phyloP scores from a whole-genome alignment of 2,888 invertebrate genomes.

The Polymixis flavicincta region DNA sequence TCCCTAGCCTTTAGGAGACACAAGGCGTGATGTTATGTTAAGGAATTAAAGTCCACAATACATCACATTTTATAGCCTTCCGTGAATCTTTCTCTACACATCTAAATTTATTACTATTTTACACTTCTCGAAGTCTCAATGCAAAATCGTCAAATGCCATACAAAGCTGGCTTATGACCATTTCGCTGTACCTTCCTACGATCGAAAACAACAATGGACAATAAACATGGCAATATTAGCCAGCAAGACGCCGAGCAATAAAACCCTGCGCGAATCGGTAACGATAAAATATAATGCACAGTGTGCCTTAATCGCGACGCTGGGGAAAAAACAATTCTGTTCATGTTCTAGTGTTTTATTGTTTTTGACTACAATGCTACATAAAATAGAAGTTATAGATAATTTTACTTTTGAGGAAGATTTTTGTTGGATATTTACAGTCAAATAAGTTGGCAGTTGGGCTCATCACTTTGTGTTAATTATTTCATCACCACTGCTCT shows the following conservation, averaged over 20 bases:
- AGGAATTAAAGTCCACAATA: neutral
- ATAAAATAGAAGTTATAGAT: slow-evolving; percentile 1
- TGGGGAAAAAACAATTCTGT: slow-evolving; percentile 34
- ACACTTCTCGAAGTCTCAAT: neutral
- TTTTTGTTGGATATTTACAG: neutral
- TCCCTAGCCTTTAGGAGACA: too few species aligned
- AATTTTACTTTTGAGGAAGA: neutral
- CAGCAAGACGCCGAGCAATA: slow-evolving; percentile 72
- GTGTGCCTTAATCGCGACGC: slow-evolving; percentile 31
- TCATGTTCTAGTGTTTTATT: slow-evolving; percentile 14
- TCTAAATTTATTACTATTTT: neutral
- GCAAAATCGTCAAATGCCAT: slow-evolving; percentile 8
- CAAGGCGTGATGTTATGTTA: too few species aligned
- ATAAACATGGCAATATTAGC: slow-evolving; percentile 71
- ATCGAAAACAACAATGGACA: slow-evolving; percentile 52
- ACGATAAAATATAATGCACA: slow-evolving; percentile 69
- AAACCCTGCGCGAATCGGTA: slow-evolving; percentile 73
- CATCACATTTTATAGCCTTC: neutral
- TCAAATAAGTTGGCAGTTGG: neutral
- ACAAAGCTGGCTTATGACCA: slow-evolving; percentile 20
- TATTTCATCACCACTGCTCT: too few species aligned
- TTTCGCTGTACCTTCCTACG: slow-evolving; percentile 16
- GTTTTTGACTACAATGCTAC: slow-evolving; percentile 22
- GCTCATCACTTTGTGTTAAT: too few species aligned
- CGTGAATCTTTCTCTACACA: neutral